Evolutionary conservation across 2,797 vertebrate genomes (phyloP).

Genomic region (Melanotaenia boesemani): DNA sequence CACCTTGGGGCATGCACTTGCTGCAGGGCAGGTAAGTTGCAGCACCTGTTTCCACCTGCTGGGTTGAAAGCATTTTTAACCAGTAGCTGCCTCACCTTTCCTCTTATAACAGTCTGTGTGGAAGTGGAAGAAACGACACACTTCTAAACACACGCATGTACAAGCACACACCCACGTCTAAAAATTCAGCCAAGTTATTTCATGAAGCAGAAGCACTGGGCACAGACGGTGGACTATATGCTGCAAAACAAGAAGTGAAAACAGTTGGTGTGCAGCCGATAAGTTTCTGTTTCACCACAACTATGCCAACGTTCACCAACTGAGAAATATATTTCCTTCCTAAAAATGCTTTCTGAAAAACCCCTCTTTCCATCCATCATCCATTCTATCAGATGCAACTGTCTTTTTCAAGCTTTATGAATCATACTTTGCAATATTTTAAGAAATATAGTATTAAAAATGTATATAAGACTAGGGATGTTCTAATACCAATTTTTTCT

Average conservation of each 20-base stretch:
- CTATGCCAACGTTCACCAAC: constrained; percentile 20
- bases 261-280: constrained; percentile 35
- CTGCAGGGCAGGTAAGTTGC: constrained; percentile 39
- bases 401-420: constrained; percentile 13
- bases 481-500: too few species aligned
- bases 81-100: constrained; percentile 29
- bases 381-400: neutral
- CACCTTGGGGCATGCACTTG: constrained; percentile 48
- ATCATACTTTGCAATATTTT: constrained; percentile 7
- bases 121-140: constrained; percentile 4
- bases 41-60: constrained; percentile 61
- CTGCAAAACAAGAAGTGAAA: constrained; percentile 26
- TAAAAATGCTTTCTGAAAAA: neutral
- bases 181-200: constrained; percentile 48
- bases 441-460: neutral
- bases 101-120: constrained; percentile 41
- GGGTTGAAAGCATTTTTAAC: constrained; percentile 25
- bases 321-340: constrained; percentile 10
- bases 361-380: neutral
- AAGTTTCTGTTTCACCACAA: constrained; percentile 10
- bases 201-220: constrained; percentile 55
- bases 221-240: constrained; percentile 36
- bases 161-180: constrained; percentile 11
- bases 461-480: neutral
- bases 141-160: neutral